A percentile compares a stretch with the other conserved stretches of the same genome.
Evolutionary conservation across 2,113 vertebrate genomes (phyloP).

Genomic region (Oncorhynchus kisutch): DNA sequence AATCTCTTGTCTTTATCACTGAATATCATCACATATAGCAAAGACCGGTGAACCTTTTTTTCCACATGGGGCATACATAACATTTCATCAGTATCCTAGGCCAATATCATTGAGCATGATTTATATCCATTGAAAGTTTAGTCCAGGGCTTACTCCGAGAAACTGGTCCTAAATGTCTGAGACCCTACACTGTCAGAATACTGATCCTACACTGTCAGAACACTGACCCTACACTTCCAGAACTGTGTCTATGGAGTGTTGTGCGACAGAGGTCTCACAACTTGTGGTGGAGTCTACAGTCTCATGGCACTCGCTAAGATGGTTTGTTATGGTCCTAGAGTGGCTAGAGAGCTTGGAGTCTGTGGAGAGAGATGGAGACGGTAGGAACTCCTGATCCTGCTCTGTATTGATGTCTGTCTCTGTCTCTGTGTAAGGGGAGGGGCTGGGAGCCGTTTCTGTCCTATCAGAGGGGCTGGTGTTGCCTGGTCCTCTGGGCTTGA

Average conservation of each 20-base stretch:
- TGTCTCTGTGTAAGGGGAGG: too few species aligned
- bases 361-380: conserved; percentile 76
- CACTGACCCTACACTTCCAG: conserved; percentile 26
- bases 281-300: conserved; percentile 92
- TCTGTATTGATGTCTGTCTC: too few species aligned
- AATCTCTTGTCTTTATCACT: neutral
- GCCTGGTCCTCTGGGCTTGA: conserved; percentile 82
- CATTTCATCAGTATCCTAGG: neutral
- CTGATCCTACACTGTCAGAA: neutral
- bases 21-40: neutral
- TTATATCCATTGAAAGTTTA: neutral
- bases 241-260: conserved; percentile 85
- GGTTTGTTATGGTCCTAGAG: conserved; percentile 82
- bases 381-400: conserved; percentile 81
- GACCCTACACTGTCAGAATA: neutral
- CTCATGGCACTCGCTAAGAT: conserved; percentile 87
- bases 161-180: neutral
- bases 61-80: neutral
- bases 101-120: neutral
- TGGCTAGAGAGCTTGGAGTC: conserved; percentile 85
- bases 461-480: conserved; percentile 81
- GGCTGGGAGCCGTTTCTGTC: conserved; percentile 45
- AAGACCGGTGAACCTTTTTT: neutral
- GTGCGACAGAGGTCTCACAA: conserved; percentile 88
- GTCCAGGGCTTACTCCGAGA: neutral